Conservation (phyloP, 2,888 invertebrate genomes). For the Diarsia dahlii region DNA sequence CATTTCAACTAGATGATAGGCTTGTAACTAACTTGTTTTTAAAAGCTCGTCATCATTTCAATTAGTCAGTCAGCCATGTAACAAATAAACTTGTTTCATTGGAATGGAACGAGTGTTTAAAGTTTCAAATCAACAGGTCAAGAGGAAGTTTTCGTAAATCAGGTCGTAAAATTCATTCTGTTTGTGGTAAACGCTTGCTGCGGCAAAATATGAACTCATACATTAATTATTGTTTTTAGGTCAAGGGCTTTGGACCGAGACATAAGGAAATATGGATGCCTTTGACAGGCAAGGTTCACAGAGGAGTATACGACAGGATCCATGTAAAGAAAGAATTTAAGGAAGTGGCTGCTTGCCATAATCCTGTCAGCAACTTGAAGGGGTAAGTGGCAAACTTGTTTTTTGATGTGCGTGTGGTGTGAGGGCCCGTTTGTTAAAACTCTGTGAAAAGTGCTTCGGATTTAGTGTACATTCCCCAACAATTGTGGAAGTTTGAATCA, state of each 20-base stretch:
- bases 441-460: no score
- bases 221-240: conserved; percentile 60
- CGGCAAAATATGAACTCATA: background rate
- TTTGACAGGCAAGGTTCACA: conserved; percentile 77
- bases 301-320: conserved; percentile 83
- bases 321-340: conserved; percentile 85
- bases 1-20: background rate
- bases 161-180: background rate
- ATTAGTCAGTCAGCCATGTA: no score
- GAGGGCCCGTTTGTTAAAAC: no score
- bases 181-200: background rate
- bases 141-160: background rate
- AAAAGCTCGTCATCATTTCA: background rate
- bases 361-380: conserved; percentile 84
- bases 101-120: background rate
- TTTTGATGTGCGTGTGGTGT: no score
- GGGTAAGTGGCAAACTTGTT: conserved; percentile 72
- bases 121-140: background rate
- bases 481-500: no score
- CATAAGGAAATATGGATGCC: conserved; percentile 88
- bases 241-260: conserved; percentile 84
- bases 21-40: background rate
- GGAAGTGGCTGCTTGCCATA: conserved; percentile 85
- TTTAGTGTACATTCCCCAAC: no score
- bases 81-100: background rate